Base-by-base conservation (phyloP, 2,113 vertebrate species). In the Pipa parva region DNA sequence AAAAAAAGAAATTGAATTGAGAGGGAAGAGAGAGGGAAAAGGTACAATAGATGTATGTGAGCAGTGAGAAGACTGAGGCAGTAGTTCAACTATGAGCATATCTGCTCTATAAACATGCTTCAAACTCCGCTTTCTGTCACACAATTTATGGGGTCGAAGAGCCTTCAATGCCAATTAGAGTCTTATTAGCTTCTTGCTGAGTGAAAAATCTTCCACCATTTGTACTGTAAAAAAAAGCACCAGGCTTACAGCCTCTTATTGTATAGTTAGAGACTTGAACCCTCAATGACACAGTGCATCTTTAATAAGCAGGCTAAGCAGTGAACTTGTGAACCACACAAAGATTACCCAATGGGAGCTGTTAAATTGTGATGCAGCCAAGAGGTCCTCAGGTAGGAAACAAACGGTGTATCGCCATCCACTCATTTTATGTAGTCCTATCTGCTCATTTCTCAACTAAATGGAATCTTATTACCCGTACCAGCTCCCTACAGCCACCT, bases 151-250 rank as follows among this genome's bases (percentile, higher is more conserved):
- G 65, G 66, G 57, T 70, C 66, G 66, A 46, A 24, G 58, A 61
- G 36, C 33, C 58, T 70, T 70, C 58, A 61, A 28, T 61, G 57
- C 66, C 66, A 70, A 70, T 70, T 70, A 70, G 46, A 68, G 65
- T 59, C 65, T 68, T 68, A 60, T 68, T 68, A 68, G 65, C 65
- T 68, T 51, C 57, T 68, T 37, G 65, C 65, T 59, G 57, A 29
- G 57, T 61, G 48, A 61, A 70, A 70, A 61, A 70, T 54, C 66
- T 70, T 46, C 60, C 66, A 29, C 66, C 46, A 51, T 70, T 70
- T 52, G 25, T 61, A 61, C 57, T 54, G 24, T 51, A 54, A 70
- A 36, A n/a, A n/a, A 49, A 54, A 70, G 66, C 66, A 42, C 48
- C 31, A 54, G 57, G 25, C 58, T 24, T 58, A 51, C 55, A 1